Conservation (phyloP, 2,888 invertebrate genomes). For the Sarcophaga carnaria region DNA sequence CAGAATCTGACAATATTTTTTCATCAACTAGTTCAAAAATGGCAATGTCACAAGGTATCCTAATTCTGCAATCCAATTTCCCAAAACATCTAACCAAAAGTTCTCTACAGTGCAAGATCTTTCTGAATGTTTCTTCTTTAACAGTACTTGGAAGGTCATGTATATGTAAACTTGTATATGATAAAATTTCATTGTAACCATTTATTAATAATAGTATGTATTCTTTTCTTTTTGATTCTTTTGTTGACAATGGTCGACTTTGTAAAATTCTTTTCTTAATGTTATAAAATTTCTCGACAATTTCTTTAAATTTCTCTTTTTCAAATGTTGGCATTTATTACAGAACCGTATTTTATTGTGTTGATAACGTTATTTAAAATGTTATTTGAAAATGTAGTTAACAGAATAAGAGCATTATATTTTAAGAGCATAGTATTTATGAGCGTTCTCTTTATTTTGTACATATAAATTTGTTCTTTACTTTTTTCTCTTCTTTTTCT, state of each 20-base stretch:
- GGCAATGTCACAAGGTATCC: neutral
- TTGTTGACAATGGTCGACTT: slow-evolving; percentile 8
- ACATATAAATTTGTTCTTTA: neutral
- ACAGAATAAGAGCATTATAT: slow-evolving; percentile 7
- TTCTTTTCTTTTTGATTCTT: slow-evolving; percentile 9
- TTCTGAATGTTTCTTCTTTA: too few species aligned
- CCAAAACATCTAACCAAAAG: too few species aligned
- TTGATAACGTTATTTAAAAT: slow-evolving; percentile 14
- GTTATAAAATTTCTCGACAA: neutral
- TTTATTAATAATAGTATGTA: neutral
- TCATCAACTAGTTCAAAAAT: neutral
- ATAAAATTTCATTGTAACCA: slow-evolving; percentile 6
- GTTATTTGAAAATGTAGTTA: slow-evolving; percentile 10
- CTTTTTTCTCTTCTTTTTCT: neutral
- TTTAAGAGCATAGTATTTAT: neutral
- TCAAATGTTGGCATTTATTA: neutral
- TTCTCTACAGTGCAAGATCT: too few species aligned
- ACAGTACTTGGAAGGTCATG: too few species aligned
- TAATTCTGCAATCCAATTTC: too few species aligned
- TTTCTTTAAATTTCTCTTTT: slow-evolving; percentile 2
- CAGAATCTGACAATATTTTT: neutral
- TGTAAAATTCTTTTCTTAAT: neutral
- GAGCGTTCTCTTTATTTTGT: slow-evolving; percentile 26
- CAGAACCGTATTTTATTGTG: neutral
- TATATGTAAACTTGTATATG: neutral